Base-by-base conservation (phyloP, 2,888 invertebrate species). In the Phortica okadai region DNA sequence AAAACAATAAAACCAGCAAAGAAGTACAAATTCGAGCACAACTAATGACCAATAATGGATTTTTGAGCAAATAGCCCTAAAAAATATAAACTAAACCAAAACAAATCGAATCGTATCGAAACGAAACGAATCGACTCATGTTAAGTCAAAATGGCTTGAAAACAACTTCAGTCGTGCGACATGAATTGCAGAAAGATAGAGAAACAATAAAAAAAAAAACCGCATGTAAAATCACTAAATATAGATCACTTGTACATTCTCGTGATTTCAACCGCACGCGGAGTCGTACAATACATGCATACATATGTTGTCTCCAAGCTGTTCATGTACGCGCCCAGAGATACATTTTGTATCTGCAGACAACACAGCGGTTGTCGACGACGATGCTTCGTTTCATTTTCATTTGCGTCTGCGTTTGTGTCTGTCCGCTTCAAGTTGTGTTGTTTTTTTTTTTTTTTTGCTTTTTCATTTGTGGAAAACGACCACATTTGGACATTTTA, bases 191-290 rank as follows among this genome's bases (percentile, higher is more conserved):
- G 69, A 69, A 42, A 42, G 44, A 42, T 14, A 21, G 21, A 25
- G 67, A 16, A 67, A 14, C 45, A 62, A 25, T 6, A 25, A 10
- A 25, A 21, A 25, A 21, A 16, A 45, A 69, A 69, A 87, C 81
- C 84, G 84, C 87, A 84, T 83, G 80, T 83, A 85, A 88, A 86
- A 84, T 88, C 86, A 87, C 88, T 86, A 89, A 88, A 85, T 84
- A 84, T 88, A 89, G 83, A 88, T 82, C 88, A 85, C 66, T 66
- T 64, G 67, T 67, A 72, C 75, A 76, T 78, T 78, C 54, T 73
- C 44, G 62, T 77, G 77, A 80, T 81, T 80, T 76, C 84, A 90
- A 88, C 89, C 90, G 88, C 90, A 89, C 88, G 88, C 88, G 84
- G 86, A 81, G 86, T 42, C n/a, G 74, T 72, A 74, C 62, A 73